Percentiles rank a stretch among this genome's conserved stretches.
Conservation (phyloP, 1,140 invertebrate species). For the Drosophila paulistorum region DNA sequence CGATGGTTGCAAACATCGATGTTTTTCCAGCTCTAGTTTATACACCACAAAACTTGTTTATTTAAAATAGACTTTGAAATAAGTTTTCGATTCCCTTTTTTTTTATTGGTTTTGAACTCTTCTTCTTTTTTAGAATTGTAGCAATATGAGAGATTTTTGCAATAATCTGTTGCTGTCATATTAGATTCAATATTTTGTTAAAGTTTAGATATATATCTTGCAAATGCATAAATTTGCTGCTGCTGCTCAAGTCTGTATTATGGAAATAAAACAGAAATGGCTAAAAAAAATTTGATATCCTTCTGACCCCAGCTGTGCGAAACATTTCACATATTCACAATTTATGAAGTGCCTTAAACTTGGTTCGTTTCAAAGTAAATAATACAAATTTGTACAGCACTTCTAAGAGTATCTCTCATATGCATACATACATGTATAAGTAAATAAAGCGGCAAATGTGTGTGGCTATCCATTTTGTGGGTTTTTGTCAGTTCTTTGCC, state of each 20-base stretch:
- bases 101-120: not conserved
- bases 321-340: constrained; percentile 9
- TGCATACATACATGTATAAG: not conserved
- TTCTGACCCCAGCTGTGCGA: constrained; percentile 3
- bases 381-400: constrained; percentile 8
- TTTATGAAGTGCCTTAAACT: constrained; percentile 12
- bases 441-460: not conserved
- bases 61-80: no score
- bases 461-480: constrained; percentile 1
- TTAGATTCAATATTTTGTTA: not conserved
- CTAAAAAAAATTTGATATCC: constrained; percentile 1
- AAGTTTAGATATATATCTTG: no score
- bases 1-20: no score
- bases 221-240: not conserved
- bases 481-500: constrained; percentile 3
- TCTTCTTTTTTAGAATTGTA: not conserved
- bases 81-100: not conserved
- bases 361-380: constrained; percentile 10
- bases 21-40: no score
- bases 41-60: no score
- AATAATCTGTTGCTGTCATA: not conserved
- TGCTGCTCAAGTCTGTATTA: not conserved
- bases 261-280: constrained; percentile 1
- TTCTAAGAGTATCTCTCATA: not conserved
- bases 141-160: not conserved